Evolutionary conservation across 2,888 invertebrate species (phyloP).

Genomic region (Hemistola chrysoprasaria): DNA sequence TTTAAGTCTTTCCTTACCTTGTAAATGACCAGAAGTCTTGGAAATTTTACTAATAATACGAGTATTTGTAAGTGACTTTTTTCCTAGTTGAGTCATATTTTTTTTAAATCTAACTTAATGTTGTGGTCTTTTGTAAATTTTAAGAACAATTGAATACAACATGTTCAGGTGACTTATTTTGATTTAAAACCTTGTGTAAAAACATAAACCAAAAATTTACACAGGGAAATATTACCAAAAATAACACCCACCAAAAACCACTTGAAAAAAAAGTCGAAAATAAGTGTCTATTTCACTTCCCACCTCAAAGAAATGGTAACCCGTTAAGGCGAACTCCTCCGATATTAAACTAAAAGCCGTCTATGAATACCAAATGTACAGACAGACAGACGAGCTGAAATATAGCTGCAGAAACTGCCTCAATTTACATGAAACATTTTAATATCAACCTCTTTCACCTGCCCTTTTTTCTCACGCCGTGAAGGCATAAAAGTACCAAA

Average conservation of each 20-base stretch:
- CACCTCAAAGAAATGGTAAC: conserved; percentile 28
- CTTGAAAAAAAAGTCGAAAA: conserved; percentile 3
- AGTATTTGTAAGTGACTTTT: no score
- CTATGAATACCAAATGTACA: conserved; percentile 75
- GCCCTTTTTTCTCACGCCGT: conserved; percentile 76
- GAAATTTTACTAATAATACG: no score
- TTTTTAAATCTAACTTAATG: no score
- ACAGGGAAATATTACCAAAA: no score
- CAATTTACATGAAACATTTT: conserved; percentile 82
- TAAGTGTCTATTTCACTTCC: conserved; percentile 17
- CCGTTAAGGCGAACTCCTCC: conserved; percentile 36
- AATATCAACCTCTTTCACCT: conserved; percentile 72
- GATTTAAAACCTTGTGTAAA: no score
- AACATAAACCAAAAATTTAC: no score
- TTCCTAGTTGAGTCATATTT: no score
- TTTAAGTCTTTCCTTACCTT: no score
- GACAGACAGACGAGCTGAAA: conserved; percentile 68
- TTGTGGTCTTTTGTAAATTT: no score
- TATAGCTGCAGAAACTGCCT: conserved; percentile 66
- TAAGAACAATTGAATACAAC: no score
- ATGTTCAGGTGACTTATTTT: no score
- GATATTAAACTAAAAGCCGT: conserved; percentile 68
- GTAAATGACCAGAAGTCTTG: no score
- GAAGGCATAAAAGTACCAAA: conserved; percentile 61
- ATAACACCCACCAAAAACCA: neutral